Percentiles rank a stretch among this genome's conserved stretches.
Evolutionary conservation across 2,113 vertebrate genomes (phyloP).

Genomic region (Actenoides hombroni): DNA sequence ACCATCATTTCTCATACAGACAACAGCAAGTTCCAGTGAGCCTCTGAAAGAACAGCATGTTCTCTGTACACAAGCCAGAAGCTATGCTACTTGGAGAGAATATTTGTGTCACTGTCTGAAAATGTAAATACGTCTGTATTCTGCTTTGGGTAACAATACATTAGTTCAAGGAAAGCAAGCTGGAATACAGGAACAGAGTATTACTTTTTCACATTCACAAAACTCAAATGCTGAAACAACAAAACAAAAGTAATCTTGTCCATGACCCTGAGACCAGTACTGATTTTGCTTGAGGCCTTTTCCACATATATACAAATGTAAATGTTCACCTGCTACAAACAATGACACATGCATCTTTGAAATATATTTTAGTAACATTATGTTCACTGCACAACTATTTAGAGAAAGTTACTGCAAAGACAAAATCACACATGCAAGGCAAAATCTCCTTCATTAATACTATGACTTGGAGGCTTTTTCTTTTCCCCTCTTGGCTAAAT

Average conservation of each 20-base stretch:
- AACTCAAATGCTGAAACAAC: neutral
- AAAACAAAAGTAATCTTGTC: neutral
- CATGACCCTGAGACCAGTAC: neutral
- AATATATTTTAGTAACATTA: neutral
- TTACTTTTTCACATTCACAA: neutral
- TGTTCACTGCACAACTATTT: neutral
- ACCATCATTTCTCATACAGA: neutral
- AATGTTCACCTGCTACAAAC: neutral
- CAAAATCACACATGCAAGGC: neutral
- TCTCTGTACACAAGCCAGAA: neutral
- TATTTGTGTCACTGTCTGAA: conserved; percentile 9
- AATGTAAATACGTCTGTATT: conserved; percentile 3
- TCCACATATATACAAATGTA: neutral
- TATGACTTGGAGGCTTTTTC: neutral
- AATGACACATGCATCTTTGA: neutral
- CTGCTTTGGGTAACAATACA: neutral
- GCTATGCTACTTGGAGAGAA: neutral
- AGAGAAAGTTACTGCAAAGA: neutral
- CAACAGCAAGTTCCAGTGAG: neutral
- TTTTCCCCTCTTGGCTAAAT: neutral
- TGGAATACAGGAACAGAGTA: neutral
- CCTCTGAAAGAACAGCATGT: neutral
- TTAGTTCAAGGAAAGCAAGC: neutral
- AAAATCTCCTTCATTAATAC: neutral
- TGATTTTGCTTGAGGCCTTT: neutral